These are phyloP conservation scores for Syngnathus rostellatus DNA, from an alignment of 2,797 vertebrate species.

Conservation along the genomic window DNA sequence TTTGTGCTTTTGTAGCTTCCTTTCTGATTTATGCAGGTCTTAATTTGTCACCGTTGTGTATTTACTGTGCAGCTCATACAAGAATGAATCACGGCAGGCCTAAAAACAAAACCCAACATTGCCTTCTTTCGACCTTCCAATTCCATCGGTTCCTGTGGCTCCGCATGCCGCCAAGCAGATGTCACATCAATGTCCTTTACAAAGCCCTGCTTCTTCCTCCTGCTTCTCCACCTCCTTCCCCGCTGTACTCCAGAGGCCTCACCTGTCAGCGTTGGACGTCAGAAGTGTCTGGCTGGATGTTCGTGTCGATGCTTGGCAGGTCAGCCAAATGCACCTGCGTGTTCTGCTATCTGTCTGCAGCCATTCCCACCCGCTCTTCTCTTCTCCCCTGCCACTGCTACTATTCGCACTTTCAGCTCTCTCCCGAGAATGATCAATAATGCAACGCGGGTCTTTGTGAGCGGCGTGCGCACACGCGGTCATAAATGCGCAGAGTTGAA, in stretches of 20 bases:
- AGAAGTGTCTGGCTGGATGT: constrained; percentile 17
- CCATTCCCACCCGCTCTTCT: constrained; percentile 12
- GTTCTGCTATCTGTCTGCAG: constrained; percentile 25
- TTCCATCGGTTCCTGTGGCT: constrained; percentile 14
- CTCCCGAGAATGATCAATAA: constrained; percentile 65
- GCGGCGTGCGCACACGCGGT: constrained; percentile 14
- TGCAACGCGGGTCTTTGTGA: constrained; percentile 48
- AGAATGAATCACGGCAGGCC: not conserved
- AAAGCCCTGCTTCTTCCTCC: constrained; percentile 7
- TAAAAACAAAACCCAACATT: not conserved
- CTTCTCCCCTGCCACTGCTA: constrained; percentile 15
- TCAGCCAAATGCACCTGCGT: constrained; percentile 28
- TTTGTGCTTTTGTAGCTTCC: not conserved
- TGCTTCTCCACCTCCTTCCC: constrained; percentile 24
- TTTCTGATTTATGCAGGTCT: constrained; percentile 1
- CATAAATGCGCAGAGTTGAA: constrained; percentile 19
- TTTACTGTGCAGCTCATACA: not conserved
- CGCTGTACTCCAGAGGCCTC: constrained; percentile 19
- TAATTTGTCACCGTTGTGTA: constrained; percentile 4
- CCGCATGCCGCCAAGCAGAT: constrained; percentile 24
- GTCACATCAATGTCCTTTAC: constrained; percentile 20
- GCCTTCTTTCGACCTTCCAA: constrained; percentile 4
- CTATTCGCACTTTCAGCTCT: constrained; percentile 58
- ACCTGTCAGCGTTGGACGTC: constrained; percentile 34
- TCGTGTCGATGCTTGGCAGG: constrained; percentile 13